Conservation (phyloP, 2,888 invertebrate genomes). For the Orthosia cruda region DNA sequence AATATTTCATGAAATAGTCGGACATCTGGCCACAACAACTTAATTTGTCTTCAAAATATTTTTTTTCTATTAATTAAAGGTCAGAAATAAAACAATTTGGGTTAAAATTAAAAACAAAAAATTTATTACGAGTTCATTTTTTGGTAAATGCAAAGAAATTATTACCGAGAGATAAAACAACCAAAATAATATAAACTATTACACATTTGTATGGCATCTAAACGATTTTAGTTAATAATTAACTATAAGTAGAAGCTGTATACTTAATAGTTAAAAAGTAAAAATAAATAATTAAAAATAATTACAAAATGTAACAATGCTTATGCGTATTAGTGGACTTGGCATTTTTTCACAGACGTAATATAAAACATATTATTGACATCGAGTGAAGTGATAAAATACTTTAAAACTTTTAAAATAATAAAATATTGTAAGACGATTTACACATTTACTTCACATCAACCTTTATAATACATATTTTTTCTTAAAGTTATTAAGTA, state of each 20-base stretch:
- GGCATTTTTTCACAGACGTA: slow-evolving; percentile 82
- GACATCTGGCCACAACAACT: no score
- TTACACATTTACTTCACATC: slow-evolving; percentile 9
- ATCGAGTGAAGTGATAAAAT: slow-evolving; percentile 21
- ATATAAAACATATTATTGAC: slow-evolving; percentile 27
- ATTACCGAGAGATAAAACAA: slow-evolving; percentile 87
- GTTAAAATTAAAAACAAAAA: slow-evolving; percentile 80
- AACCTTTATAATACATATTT: neutral
- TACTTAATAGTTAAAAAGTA: slow-evolving; percentile 79
- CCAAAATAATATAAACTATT: slow-evolving; percentile 82
- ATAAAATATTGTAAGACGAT: neutral
- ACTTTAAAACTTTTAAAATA: neutral
- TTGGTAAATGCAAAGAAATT: slow-evolving; percentile 89
- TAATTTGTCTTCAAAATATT: no score
- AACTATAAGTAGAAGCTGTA: slow-evolving; percentile 87
- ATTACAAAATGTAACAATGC: slow-evolving; percentile 83
- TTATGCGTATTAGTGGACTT: slow-evolving; percentile 70
- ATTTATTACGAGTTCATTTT: slow-evolving; percentile 85
- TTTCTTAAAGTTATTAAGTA: slow-evolving; percentile 77
- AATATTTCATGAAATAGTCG: no score
- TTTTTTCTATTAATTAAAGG: neutral
- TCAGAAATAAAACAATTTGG: slow-evolving; percentile 65
- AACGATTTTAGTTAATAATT: slow-evolving; percentile 78
- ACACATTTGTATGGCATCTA: slow-evolving; percentile 84
- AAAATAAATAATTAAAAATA: slow-evolving; percentile 81